phyloP scores from a whole-genome alignment of 2,797 vertebrate genomes.

The Sebastiscus tertius region DNA sequence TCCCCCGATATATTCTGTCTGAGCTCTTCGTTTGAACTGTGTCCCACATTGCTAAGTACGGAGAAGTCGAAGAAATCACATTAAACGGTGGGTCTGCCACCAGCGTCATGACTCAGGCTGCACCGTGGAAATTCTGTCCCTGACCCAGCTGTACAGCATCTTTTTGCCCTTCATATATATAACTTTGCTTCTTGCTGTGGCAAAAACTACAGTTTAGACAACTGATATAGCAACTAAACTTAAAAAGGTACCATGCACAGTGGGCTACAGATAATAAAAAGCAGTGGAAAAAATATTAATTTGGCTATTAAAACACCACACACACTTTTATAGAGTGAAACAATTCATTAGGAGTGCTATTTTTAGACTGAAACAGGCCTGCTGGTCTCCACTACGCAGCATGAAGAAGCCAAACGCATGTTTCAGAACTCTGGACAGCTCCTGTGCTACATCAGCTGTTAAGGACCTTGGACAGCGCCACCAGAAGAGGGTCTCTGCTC shows the following conservation, averaged over 20 bases:
- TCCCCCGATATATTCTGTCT: slow-evolving; percentile 76
- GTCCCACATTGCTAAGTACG: slow-evolving; percentile 81
- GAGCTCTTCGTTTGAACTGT: slow-evolving; percentile 82
- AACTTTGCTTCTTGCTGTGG: slow-evolving; percentile 10
- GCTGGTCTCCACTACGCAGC: background rate
- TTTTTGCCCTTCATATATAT: slow-evolving; percentile 17
- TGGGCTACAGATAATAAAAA: background rate
- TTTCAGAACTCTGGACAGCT: slow-evolving; percentile 73
- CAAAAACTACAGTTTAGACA: slow-evolving; percentile 5
- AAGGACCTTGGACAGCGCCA: slow-evolving; percentile 71
- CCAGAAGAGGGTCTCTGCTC: slow-evolving; percentile 2
- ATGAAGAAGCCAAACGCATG: background rate
- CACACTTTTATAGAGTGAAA: background rate
- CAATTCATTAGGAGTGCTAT: background rate
- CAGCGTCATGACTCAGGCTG: slow-evolving; percentile 77
- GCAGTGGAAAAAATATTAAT: background rate
- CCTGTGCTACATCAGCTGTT: slow-evolving; percentile 30
- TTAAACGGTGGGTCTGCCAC: slow-evolving; percentile 75
- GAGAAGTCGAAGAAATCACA: slow-evolving; percentile 80
- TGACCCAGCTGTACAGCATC: slow-evolving; percentile 49
- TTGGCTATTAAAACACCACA: background rate
- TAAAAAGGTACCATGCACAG: background rate
- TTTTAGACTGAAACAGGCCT: slow-evolving; percentile 14
- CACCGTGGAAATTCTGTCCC: slow-evolving; percentile 54
- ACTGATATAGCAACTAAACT: background rate